Evolutionary conservation across 2,888 invertebrate genomes (phyloP), one percentile per base, ranked within the genome.

Genomic region (Phyto melanocephala): DNA sequence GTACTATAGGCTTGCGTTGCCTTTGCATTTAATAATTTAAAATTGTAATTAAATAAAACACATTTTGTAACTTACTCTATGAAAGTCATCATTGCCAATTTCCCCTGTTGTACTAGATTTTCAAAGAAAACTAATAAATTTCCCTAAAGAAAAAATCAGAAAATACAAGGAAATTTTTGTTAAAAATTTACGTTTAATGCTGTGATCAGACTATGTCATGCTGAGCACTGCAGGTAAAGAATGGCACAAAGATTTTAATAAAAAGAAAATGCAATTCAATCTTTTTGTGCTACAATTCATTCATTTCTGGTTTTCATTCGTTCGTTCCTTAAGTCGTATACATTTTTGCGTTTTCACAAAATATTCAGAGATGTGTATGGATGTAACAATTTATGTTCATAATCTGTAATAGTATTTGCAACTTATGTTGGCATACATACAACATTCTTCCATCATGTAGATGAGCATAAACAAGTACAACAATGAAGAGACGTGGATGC

Each of bases 221-320:
- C 71, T 50, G 78, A 40, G 78, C 78, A 58, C 78, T 63, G 63
- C 78, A 78, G 78, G 71, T 78, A 63, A 56, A 71, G 70, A 56
- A 70, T 70, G 1, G 10, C 45, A 62, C 65, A 67, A 54, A 15
- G 11, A 67, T 54, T 13, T 40, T 37, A 2, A 13, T 11, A 1
- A 22, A 22, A 50, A 50, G 11, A 45, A 74, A 35, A 67, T 52
- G 22, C 24, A 45, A 35, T 5, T 22, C 52, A 22, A 22, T 22
- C 4, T 63, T 20, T 35, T n/a, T 6, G 2, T 45, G 28, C 42
- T 22, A 22, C 20, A 33, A 42, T 42, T 33, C 40, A 74, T 63
- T 22, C 33, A 74, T 42, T 60, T 42, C n/a, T 37, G 2, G 20
- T 22, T 37, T 22, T 20, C 13, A n/a, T 45, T 45, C 15, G 0